A percentile compares a stretch with the other conserved stretches of the same genome.
Evolutionary conservation across 2,888 invertebrate species (phyloP).

Genomic region (Cephus pulcher): DNA sequence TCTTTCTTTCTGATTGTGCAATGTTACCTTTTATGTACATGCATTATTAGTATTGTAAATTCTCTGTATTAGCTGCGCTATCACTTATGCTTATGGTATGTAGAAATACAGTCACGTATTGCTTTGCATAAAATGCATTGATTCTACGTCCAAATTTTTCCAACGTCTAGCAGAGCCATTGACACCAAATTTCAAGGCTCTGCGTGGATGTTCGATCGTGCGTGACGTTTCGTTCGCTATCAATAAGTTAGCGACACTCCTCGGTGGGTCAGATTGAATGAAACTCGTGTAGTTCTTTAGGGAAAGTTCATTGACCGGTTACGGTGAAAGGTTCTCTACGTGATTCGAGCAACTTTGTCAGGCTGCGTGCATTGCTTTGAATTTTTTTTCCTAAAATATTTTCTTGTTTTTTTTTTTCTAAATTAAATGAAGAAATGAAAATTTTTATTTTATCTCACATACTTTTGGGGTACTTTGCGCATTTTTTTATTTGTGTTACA

Average conservation of each 20-base stretch:
- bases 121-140: neutral
- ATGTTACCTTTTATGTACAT: neutral
- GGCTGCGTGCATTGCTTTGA: neutral
- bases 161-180: neutral
- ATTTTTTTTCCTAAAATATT: neutral
- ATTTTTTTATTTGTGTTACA: neutral
- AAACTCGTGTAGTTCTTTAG: neutral
- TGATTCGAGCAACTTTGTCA: neutral
- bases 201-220: neutral
- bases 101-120: neutral
- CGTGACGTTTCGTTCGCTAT: neutral
- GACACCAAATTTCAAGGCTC: neutral
- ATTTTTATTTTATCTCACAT: neutral
- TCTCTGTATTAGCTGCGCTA: neutral
- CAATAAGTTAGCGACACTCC: neutral
- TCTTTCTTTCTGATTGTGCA: conserved; percentile 3
- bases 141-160: neutral
- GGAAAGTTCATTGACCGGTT: neutral
- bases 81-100: neutral
- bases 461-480: neutral
- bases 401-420: neutral
- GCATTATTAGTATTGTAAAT: neutral
- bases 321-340: neutral
- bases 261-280: neutral
- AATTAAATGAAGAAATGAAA: neutral